These are phyloP conservation scores for Sinodicranocentrus sp. DNA, from an alignment of 2,888 invertebrate species.

Conservation along the genomic window DNA sequence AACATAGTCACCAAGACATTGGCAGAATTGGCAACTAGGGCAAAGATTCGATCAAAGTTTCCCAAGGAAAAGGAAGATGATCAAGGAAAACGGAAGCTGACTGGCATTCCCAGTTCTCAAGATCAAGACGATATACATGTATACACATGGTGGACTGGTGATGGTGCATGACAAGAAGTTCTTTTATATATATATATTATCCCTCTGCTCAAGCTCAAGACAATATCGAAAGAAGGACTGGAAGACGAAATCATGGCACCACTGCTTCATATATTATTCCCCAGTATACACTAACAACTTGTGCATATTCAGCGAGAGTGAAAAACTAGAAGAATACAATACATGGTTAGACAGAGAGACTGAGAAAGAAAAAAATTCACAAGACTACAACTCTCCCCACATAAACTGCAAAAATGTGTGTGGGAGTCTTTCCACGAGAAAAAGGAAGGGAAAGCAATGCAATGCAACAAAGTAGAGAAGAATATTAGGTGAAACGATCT, in stretches of 20 bases:
- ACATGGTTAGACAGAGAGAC: not conserved
- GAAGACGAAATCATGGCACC: conserved; percentile 35
- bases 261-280: conserved; percentile 32
- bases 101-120: conserved; percentile 55
- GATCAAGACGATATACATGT: conserved; percentile 37
- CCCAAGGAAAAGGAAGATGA: conserved; percentile 41
- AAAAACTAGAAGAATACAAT: conserved; percentile 2
- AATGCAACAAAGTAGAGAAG: conserved; percentile 54
- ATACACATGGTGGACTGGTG: not conserved
- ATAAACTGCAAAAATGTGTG: conserved; percentile 11
- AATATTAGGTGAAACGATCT: conserved; percentile 62
- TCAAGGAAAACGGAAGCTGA: conserved; percentile 66
- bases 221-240: conserved; percentile 42
- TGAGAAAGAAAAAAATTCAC: conserved; percentile 27
- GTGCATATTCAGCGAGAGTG: conserved; percentile 26
- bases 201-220: conserved; percentile 12
- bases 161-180: conserved; percentile 1
- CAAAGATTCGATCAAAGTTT: conserved; percentile 59
- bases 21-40: conserved; percentile 59
- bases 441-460: conserved; percentile 16
- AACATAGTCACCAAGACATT: conserved; percentile 12
- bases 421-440: not conserved
- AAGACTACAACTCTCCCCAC: not conserved
- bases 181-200: conserved; percentile 19
- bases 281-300: conserved; percentile 23